Conservation (phyloP, 2,888 invertebrate species). For the Palloptera scutellata region DNA sequence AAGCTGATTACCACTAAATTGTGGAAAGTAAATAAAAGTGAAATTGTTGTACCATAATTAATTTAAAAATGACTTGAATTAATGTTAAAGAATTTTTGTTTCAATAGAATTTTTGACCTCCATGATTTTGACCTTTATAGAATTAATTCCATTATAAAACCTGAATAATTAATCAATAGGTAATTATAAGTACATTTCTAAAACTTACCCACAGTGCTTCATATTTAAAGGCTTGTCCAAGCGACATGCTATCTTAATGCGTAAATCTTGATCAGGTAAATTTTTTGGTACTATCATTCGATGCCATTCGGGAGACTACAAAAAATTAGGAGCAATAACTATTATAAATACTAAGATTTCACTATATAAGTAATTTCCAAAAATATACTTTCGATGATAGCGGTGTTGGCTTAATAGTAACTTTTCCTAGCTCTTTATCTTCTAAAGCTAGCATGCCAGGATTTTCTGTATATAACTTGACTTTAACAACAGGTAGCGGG, state of each 20-base stretch:
- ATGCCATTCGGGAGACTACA: slow-evolving; percentile 96
- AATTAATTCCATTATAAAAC: too few species aligned
- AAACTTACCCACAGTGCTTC: slow-evolving; percentile 93
- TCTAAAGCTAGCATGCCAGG: slow-evolving; percentile 97
- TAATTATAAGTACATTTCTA: background rate
- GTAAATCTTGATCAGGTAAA: slow-evolving; percentile 92
- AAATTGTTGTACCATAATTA: too few species aligned
- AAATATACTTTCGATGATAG: slow-evolving; percentile 79
- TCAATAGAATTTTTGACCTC: too few species aligned
- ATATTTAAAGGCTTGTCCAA: slow-evolving; percentile 99
- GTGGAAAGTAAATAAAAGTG: too few species aligned
- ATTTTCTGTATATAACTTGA: slow-evolving; percentile 97
- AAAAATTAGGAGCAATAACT: background rate
- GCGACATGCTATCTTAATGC: slow-evolving; percentile 96
- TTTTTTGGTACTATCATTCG: slow-evolving; percentile 96
- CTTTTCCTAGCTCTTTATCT: slow-evolving; percentile 97
- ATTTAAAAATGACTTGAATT: too few species aligned
- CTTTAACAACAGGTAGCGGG: slow-evolving; percentile 95
- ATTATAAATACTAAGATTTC: too few species aligned
- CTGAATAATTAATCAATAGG: too few species aligned
- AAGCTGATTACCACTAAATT: too few species aligned
- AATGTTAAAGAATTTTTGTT: too few species aligned
- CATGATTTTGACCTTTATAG: too few species aligned
- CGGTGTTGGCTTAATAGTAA: slow-evolving; percentile 85
- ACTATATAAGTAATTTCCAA: background rate